phyloP scores from a whole-genome alignment of 2,888 invertebrate genomes.

The Neuroscelio doddi region DNA sequence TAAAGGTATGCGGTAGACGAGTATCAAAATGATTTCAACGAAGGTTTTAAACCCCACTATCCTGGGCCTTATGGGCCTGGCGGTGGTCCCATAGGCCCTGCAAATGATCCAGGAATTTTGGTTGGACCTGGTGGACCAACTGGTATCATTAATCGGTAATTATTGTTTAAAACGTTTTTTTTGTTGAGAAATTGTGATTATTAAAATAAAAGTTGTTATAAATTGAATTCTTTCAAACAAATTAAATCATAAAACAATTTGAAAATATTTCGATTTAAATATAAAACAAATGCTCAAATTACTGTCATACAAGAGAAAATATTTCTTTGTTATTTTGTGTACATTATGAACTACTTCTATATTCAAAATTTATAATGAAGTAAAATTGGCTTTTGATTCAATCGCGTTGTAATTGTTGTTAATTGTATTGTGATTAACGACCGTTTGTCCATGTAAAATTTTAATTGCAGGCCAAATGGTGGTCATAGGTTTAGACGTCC shows the following conservation, averaged over 20 bases:
- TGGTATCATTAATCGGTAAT: constrained; percentile 71
- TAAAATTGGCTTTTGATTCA: constrained; percentile 1
- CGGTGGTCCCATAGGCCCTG: constrained; percentile 56
- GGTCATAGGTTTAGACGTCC: constrained; percentile 29
- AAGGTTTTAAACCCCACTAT: constrained; percentile 45
- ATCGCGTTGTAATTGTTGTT: constrained; percentile 5
- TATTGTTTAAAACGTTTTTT: no score
- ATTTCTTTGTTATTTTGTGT: no score
- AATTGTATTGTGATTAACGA: constrained; percentile 9
- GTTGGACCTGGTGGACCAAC: constrained; percentile 75
- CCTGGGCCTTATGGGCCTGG: constrained; percentile 61
- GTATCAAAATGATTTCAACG: constrained; percentile 36
- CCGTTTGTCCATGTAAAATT: neutral
- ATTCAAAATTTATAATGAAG: neutral
- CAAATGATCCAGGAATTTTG: constrained; percentile 58
- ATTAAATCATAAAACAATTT: no score
- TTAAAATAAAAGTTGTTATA: no score
- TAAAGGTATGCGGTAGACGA: constrained; percentile 53
- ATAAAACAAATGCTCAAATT: no score
- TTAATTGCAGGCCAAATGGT: constrained; percentile 48
- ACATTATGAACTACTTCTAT: no score
- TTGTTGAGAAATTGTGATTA: constrained; percentile 42
- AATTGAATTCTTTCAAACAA: no score
- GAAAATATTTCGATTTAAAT: no score
- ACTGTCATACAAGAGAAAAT: no score